Evolutionary conservation across 2,888 invertebrate species (phyloP), one percentile per base, ranked within the genome.

Genomic region (Cryptophagus acutangulus): DNA sequence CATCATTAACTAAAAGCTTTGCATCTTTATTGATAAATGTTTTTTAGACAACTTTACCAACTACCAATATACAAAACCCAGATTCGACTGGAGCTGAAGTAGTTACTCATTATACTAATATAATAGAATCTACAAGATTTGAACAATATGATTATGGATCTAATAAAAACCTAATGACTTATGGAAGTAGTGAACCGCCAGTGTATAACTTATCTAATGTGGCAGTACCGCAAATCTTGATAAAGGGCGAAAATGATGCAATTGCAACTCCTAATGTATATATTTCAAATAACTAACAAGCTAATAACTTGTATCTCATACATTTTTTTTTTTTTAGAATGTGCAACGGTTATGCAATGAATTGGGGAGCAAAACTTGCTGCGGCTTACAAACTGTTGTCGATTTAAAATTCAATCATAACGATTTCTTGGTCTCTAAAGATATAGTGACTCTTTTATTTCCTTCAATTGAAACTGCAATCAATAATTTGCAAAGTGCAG

Each of bases 61-160:
- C 42, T 1, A 42, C 38, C 6, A 4, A 15, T 8, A 30, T n/a
- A 12, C 30, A 36, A 17, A 41, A 36, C 29, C 17, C 37, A 4
- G 45, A 45, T 33, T 28, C 12, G 13, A 25, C 40, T 8, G 8
- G 34, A 3, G 12, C 17, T 1, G 25, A 31, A 10, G 38, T 36
- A 5, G 5, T 45, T n/a, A 28, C 36, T 10, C 45, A 45, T 29
- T 39, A 39, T 30, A 17, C 31, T 12, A 41, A 45, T 34, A 38
- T 41, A 12, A 24, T 34, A 15, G 10, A 6, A n/a, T 36, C 17
- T 12, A 26, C 14, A 2, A 33, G 16, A 16, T 42, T 45, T 29
- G 17, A 12, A 14, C 33, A 42, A 36, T 41, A 37, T 13, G 26
- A 36, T 42, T 39, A 33, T 36, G 45, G 45, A 2, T 4, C 6